phyloP scores from a whole-genome alignment of 2,113 vertebrate species.

The Columbina picui region DNA sequence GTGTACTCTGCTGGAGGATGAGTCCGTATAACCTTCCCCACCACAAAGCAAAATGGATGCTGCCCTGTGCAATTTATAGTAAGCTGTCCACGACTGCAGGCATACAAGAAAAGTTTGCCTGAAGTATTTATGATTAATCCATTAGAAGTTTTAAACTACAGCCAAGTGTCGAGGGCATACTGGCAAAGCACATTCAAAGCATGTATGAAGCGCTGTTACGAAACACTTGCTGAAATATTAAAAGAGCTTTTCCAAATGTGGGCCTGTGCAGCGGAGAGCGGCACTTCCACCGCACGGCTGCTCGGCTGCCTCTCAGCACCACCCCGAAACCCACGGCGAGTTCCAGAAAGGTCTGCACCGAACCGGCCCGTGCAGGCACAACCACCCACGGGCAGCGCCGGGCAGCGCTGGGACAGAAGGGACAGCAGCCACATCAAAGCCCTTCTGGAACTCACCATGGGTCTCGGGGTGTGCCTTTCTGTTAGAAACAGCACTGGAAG shows the following conservation, averaged over 20 bases:
- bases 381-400: neutral
- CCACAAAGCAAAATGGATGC: neutral
- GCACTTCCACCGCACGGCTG: accelerated
- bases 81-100: neutral
- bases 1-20: neutral
- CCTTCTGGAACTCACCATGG: neutral
- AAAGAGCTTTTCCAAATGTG: neutral
- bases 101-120: neutral
- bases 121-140: neutral
- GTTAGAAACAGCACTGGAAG: neutral
- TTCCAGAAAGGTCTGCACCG: too few relatives aligned
- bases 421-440: neutral
- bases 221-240: conserved; percentile 2
- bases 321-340: too few relatives aligned
- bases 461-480: neutral
- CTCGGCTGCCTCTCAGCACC: neutral
- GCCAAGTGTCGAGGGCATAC: neutral
- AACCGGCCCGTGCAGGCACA: neutral
- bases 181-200: neutral
- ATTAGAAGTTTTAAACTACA: neutral
- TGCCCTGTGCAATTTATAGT: neutral
- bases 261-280: accelerated
- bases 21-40: neutral
- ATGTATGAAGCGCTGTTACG: neutral
- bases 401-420: neutral